phyloP scores from a whole-genome alignment of 2,113 vertebrate genomes.

The Gymnobelideus leadbeateri region DNA sequence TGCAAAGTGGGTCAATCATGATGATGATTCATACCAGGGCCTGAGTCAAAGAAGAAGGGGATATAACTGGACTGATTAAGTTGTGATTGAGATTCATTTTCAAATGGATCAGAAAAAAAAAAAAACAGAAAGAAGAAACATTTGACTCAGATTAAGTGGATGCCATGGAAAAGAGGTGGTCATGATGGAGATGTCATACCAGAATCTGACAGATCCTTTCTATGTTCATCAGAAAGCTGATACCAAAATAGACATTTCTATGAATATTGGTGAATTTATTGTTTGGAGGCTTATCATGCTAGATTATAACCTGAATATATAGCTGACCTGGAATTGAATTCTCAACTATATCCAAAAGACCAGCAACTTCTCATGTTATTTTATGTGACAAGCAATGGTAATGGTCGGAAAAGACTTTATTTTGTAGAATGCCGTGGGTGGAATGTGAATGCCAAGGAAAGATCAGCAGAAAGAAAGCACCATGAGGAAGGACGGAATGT shows the following conservation, averaged over 20 bases:
- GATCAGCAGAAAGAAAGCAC: background rate
- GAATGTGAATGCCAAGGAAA: background rate
- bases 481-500: background rate
- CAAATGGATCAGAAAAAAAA: background rate
- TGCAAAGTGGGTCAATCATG: background rate
- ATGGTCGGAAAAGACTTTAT: background rate
- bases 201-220: background rate
- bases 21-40: background rate
- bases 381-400: background rate
- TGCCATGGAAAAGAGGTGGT: background rate
- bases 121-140: background rate
- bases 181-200: background rate
- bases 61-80: rapidly evolving
- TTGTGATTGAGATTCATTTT: background rate
- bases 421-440: background rate
- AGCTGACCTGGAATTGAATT: background rate
- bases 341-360: background rate
- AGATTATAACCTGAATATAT: background rate
- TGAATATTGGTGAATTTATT: background rate
- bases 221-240: background rate
- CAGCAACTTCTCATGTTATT: background rate
- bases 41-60: background rate
- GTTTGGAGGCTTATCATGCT: background rate
- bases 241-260: background rate
- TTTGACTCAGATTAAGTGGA: background rate